A percentile compares a stretch with the other conserved stretches of the same genome.
Conservation (phyloP, 2,888 invertebrate genomes). For the Rhogogaster chlorosoma region DNA sequence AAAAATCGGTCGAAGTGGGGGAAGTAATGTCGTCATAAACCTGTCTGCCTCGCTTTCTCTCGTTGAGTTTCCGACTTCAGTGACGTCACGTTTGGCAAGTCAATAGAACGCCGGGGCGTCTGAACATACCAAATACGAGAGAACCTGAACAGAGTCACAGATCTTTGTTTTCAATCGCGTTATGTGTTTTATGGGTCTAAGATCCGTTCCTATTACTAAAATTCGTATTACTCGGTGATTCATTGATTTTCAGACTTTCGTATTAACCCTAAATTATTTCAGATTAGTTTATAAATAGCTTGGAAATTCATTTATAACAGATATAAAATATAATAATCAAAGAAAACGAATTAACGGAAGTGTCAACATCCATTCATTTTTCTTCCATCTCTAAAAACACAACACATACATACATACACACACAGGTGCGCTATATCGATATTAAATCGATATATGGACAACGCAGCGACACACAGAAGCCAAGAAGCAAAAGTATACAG, state of each 20-base stretch:
- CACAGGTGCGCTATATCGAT: conserved; percentile 34
- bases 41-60: not conserved
- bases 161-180: not conserved
- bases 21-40: not conserved
- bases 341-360: not conserved
- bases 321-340: not conserved
- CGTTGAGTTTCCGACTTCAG: not conserved
- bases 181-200: not conserved
- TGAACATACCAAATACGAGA: not conserved
- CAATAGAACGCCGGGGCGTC: not conserved
- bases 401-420: not conserved
- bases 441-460: conserved; percentile 42
- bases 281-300: not conserved
- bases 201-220: not conserved
- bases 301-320: not conserved
- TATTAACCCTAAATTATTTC: not conserved
- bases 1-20: not conserved
- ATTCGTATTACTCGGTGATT: not conserved
- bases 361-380: not conserved
- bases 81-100: not conserved
- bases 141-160: not conserved
- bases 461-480: conserved; percentile 29
- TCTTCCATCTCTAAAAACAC: not conserved
- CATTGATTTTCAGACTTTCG: not conserved
- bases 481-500: not conserved